A percentile compares a stretch with the other conserved stretches of the same genome.
Evolutionary conservation across 2,797 vertebrate species (phyloP).

Genomic region (Taenioides sp.): DNA sequence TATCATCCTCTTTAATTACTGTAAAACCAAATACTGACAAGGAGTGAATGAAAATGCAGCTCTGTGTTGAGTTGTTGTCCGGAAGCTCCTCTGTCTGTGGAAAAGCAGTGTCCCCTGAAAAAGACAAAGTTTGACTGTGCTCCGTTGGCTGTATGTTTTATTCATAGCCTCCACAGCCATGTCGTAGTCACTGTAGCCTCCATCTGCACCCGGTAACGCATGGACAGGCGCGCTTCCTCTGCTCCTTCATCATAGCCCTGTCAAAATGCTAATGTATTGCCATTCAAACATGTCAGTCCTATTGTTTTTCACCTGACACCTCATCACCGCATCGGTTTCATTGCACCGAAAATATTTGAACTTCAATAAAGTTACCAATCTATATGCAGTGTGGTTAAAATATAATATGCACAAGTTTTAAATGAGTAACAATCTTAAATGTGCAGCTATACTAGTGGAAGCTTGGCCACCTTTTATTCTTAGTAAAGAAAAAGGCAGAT

Average conservation of each 20-base stretch:
- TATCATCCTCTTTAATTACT: no score
- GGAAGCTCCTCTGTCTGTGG: not conserved
- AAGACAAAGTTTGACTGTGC: conserved; percentile 13
- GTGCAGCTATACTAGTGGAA: not conserved
- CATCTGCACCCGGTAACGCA: conserved; percentile 7
- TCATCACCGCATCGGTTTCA: conserved; percentile 7
- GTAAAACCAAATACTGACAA: no score
- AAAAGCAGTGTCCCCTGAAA: conserved; percentile 3
- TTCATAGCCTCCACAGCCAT: conserved; percentile 31
- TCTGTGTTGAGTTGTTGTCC: not conserved
- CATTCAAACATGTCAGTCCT: conserved; percentile 17
- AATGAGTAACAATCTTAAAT: no score
- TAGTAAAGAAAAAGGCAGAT: no score
- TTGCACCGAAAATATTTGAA: not conserved
- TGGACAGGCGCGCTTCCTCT: conserved; percentile 8
- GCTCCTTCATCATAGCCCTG: conserved; percentile 13
- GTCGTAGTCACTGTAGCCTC: not conserved
- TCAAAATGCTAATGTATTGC: conserved; percentile 13
- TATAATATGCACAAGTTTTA: no score
- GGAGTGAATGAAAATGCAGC: not conserved
- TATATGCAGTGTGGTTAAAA: not conserved
- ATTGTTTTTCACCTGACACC: not conserved
- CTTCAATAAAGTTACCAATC: no score
- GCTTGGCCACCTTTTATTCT: no score
- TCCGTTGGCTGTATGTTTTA: conserved; percentile 37